phyloP scores from a whole-genome alignment of 2,113 vertebrate species.

The Crotalus helleri region DNA sequence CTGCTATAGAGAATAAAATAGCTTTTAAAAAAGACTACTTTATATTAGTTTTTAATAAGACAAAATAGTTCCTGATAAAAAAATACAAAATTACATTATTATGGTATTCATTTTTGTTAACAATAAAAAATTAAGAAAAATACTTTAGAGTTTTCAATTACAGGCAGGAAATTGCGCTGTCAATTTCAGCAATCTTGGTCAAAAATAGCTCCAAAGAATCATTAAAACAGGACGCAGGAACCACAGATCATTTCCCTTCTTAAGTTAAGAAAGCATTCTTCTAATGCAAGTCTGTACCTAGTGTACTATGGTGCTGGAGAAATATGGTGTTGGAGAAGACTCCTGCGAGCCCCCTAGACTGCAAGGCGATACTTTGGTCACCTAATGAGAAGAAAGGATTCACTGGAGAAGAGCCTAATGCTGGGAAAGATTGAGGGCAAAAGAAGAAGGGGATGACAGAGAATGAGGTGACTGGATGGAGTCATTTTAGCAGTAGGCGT shows the following conservation, averaged over 20 bases:
- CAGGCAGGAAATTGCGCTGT: background rate
- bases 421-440: too few species aligned
- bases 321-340: too few species aligned
- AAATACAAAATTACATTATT: background rate
- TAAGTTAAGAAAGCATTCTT: background rate
- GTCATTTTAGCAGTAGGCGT: background rate
- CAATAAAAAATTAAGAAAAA: background rate
- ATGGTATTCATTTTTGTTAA: background rate
- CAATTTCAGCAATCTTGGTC: background rate
- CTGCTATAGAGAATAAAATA: background rate
- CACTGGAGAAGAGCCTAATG: too few species aligned
- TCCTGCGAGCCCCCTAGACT: too few species aligned
- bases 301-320: background rate
- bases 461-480: too few species aligned
- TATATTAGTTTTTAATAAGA: background rate
- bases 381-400: too few species aligned
- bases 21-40: background rate
- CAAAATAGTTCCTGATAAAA: background rate
- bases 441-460: too few species aligned
- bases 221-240: background rate
- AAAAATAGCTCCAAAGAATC: background rate
- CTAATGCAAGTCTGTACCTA: background rate
- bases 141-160: background rate
- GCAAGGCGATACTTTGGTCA: too few species aligned
- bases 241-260: background rate